Evolutionary conservation across 2,797 vertebrate genomes (phyloP), one percentile per base, ranked within the genome.

Genomic region (Coendou prehensilis): DNA sequence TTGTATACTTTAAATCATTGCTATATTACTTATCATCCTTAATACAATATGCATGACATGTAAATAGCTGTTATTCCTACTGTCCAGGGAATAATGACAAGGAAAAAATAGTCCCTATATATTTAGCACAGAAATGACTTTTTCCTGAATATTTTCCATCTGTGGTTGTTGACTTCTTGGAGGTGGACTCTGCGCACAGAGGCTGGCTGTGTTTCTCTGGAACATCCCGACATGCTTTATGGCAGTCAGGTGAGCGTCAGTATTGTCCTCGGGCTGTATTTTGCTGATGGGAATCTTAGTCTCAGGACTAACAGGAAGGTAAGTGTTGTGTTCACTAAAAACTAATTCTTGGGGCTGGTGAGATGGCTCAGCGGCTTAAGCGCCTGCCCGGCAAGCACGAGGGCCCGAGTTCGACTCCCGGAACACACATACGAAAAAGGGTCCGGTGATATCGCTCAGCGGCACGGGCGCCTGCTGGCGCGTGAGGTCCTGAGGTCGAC

Each of bases 281-380:
- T 94, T 91, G 63, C 33, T 87, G n/a, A 67, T 28, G 41, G 15
- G 15, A 93, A 37, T 76, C 54, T 91, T 82, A 88, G 47, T 80
- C 28, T 79, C 78, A 85, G n/a, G 41, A 71, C 71, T 45, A 30
- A 75, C 4, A 6, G 22, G 13, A 30, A 28, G 9, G 7, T 22
- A 45, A 87, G 45, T 33, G 18, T 71, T 22, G 11, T 52, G n/a
- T 64, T 87, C 33, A 26, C 41, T 54, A 64, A 91, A 95, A 84
- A 71, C 2, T 26, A 8, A 61, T 41, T 79, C 37, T 83, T 91
- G 22, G 22, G 57, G n/a, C n/a, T n/a, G n/a, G n/a, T n/a, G n/a
- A n/a, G n/a, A n/a, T n/a, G n/a, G n/a, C n/a, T n/a, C n/a, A n/a
- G n/a, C n/a, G n/a, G n/a, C n/a, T n/a, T n/a, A n/a, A n/a, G n/a